Evolutionary conservation across 2,113 vertebrate species (phyloP).

Genomic region (Osmerus eperlanus): DNA sequence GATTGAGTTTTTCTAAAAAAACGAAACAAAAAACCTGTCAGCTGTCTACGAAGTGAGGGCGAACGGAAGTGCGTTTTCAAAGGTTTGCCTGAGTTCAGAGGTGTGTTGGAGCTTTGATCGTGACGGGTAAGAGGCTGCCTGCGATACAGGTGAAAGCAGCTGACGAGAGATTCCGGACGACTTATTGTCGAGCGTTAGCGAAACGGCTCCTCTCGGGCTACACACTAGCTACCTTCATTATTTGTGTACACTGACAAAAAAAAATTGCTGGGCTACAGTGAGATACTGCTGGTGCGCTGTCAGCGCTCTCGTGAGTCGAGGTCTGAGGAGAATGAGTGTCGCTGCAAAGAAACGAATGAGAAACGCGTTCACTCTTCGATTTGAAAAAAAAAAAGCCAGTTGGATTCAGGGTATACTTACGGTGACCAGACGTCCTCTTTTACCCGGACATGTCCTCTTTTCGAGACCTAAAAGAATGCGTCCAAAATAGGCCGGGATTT

Average conservation of each 20-base stretch:
- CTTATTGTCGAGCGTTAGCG: conserved; percentile 34
- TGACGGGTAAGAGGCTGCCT: conserved; percentile 38
- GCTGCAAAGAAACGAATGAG: conserved; percentile 23
- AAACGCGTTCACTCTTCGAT: no score
- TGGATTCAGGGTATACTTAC: no score
- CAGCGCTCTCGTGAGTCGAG: conserved; percentile 31
- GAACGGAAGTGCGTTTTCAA: conserved; percentile 43
- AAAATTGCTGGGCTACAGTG: conserved; percentile 29
- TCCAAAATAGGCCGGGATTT: no score
- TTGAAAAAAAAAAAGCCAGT: no score
- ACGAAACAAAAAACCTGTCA: conserved; percentile 37
- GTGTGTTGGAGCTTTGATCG: conserved; percentile 51
- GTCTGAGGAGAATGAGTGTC: conserved; percentile 29
- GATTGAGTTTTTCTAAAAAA: not conserved
- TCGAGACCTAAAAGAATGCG: no score
- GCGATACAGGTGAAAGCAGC: conserved; percentile 36
- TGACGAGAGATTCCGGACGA: conserved; percentile 37
- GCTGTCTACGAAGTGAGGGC: conserved; percentile 22
- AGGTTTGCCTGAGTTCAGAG: conserved; percentile 43
- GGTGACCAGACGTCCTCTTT: no score
- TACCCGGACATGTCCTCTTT: no score
- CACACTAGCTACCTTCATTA: conserved; percentile 17
- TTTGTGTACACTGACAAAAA: conserved; percentile 33
- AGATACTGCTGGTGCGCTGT: conserved; percentile 11
- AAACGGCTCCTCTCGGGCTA: conserved; percentile 39